Conservation (phyloP, 2,888 invertebrate species). For the Caenorhabditis doughertyi region DNA sequence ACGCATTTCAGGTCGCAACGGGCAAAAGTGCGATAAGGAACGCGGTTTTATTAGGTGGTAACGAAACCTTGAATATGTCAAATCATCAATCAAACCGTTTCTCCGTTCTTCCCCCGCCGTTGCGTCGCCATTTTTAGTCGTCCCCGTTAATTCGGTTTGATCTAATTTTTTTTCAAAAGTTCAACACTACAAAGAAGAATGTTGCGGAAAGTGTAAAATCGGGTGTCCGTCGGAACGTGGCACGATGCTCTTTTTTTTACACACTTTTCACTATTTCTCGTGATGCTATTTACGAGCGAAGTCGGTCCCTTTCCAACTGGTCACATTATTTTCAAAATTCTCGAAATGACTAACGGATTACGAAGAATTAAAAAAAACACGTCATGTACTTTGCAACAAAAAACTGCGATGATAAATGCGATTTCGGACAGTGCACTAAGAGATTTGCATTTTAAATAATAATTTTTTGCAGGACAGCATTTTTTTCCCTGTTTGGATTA, state of each 20-base stretch:
- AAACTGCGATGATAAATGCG: not conserved
- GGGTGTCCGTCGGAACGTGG: slow-evolving; percentile 37
- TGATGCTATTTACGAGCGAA: slow-evolving; percentile 42
- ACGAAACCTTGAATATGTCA: slow-evolving; percentile 45
- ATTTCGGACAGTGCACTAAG: slow-evolving; percentile 6
- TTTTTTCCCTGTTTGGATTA: not conserved
- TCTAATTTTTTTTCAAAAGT: slow-evolving; percentile 20
- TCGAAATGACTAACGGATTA: slow-evolving; percentile 25
- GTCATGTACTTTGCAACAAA: slow-evolving; percentile 37
- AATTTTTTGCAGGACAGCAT: slow-evolving; percentile 1
- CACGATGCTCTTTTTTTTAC: slow-evolving; percentile 47
- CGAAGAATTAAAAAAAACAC: not conserved
- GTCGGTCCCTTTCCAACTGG: slow-evolving; percentile 8
- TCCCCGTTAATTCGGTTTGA: not conserved
- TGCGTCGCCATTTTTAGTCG: not conserved
- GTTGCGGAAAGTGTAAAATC: slow-evolving; percentile 28
- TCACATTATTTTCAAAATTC: not conserved
- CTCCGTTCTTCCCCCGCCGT: slow-evolving; percentile 1
- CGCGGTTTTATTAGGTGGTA: slow-evolving; percentile 31
- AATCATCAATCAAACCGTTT: slow-evolving; percentile 48
- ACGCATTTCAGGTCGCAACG: slow-evolving; percentile 26
- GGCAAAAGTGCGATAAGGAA: slow-evolving; percentile 42
- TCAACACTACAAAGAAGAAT: not conserved
- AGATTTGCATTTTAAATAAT: slow-evolving; percentile 35
- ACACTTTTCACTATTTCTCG: slow-evolving; percentile 32